Evolutionary conservation across 92 coral and sea anemone species (phyloP).

Genomic region (Scolanthus callimorphus): DNA sequence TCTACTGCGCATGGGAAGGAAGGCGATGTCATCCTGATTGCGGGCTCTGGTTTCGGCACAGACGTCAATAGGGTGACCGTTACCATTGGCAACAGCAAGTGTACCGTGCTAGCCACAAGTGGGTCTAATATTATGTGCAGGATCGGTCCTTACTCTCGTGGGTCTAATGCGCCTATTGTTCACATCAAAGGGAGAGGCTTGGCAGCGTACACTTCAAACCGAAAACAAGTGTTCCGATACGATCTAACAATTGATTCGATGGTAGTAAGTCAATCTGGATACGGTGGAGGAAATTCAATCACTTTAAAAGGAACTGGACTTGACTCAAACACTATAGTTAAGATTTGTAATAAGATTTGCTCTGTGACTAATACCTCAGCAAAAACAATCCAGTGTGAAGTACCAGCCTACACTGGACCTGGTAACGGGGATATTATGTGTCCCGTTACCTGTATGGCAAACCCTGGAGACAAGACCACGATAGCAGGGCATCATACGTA

Average conservation of each 20-base stretch:
- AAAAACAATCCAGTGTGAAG: conserved; percentile 34
- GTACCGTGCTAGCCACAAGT: conserved; percentile 38
- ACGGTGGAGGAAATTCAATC: conserved; percentile 77
- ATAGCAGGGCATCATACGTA: conserved; percentile 42
- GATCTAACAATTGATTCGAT: conserved; percentile 43
- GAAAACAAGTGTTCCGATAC: conserved; percentile 45
- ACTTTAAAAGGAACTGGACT: conserved; percentile 68
- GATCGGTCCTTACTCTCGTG: conserved; percentile 47
- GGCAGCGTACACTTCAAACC: conserved; percentile 29
- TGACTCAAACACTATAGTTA: conserved; percentile 28
- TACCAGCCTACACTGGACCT: conserved; percentile 39
- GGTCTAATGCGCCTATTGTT: conserved; percentile 44
- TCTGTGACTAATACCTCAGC: conserved; percentile 15
- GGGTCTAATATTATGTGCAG: conserved; percentile 37
- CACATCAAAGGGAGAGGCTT: conserved; percentile 74
- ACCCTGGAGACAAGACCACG: conserved; percentile 11
- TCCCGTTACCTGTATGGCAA: conserved; percentile 26
- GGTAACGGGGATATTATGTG: conserved; percentile 33
- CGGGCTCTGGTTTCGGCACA: conserved; percentile 65
- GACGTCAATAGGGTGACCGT: conserved; percentile 41
- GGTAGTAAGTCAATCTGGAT: conserved; percentile 47
- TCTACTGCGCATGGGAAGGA: conserved; percentile 61
- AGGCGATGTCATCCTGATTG: conserved; percentile 49
- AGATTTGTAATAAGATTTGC: conserved; percentile 42
- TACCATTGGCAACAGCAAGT: conserved; percentile 51